These are phyloP conservation scores for Elysia crispata DNA, from an alignment of 2,888 invertebrate species.

Conservation along the genomic window DNA sequence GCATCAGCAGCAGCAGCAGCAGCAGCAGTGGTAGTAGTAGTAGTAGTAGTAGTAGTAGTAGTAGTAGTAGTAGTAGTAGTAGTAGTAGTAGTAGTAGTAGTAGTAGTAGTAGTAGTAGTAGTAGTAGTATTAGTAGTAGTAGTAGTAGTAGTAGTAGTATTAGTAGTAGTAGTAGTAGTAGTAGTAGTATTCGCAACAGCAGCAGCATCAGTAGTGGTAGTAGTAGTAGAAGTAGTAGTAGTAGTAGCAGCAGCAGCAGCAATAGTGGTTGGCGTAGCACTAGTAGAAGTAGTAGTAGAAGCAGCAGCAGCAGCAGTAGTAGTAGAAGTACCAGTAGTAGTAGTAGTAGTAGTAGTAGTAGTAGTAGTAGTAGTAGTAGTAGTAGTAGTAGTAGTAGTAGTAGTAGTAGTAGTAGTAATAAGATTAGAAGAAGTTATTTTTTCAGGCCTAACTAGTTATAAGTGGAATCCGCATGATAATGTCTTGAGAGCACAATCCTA, in stretches of 20 bases:
- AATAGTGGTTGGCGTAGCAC: constrained; percentile 18
- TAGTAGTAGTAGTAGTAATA: no score
- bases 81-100: constrained; percentile 34
- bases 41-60: constrained; percentile 36
- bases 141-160: no score
- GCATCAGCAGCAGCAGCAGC: constrained; percentile 6
- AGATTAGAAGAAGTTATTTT: neutral
- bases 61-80: constrained; percentile 34
- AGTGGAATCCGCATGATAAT: no score
- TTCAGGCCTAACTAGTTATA: neutral
- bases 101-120: constrained; percentile 20
- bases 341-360: constrained; percentile 41
- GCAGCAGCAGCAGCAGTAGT: constrained; percentile 36
- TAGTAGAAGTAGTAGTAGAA: constrained; percentile 30
- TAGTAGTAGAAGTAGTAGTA: constrained; percentile 12
- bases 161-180: no score
- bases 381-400: constrained; percentile 43
- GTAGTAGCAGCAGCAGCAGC: constrained; percentile 18
- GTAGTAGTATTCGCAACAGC: no score
- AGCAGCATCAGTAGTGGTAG: no score
- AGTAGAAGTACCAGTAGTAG: constrained; percentile 41
- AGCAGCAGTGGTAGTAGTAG: neutral
- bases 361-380: constrained; percentile 40
- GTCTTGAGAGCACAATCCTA: no score
- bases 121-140: no score